Percentiles rank a stretch among this genome's conserved stretches.
These are phyloP conservation scores for Scomberomorus guttatus DNA, from an alignment of 2,797 vertebrate species.

Conservation along the genomic window DNA sequence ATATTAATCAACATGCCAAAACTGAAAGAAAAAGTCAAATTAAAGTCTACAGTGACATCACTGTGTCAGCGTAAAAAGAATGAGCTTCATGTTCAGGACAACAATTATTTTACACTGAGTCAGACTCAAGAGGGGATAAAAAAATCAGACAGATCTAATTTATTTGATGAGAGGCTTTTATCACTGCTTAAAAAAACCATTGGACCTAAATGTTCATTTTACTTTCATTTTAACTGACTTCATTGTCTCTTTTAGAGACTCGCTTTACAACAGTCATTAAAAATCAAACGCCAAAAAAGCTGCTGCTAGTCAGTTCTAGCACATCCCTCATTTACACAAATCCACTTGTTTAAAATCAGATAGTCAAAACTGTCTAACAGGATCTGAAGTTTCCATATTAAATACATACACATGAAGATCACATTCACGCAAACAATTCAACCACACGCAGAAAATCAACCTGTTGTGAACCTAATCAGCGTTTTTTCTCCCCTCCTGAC, in stretches of 20 bases:
- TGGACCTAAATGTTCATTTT: background rate
- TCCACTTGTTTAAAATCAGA: background rate
- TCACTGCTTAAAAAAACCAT: background rate
- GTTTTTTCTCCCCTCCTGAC: background rate
- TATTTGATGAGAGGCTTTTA: background rate
- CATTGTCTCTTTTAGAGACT: background rate
- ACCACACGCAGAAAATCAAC: constrained; percentile 12
- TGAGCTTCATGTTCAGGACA: too few relatives aligned
- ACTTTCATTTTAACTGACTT: background rate
- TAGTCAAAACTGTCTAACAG: background rate
- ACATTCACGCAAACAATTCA: too few relatives aligned
- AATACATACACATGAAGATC: background rate
- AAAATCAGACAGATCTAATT: background rate
- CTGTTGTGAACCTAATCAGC: constrained; percentile 35
- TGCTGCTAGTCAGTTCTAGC: background rate
- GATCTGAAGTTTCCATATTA: background rate
- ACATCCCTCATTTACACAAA: background rate
- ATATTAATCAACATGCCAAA: background rate
- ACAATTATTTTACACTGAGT: too few relatives aligned
- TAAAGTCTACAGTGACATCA: background rate
- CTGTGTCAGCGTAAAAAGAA: too few relatives aligned
- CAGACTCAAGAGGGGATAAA: too few relatives aligned
- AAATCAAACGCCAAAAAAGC: background rate
- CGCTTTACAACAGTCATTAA: background rate
- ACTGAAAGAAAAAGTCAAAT: too few relatives aligned